Conservation (phyloP, 2,113 vertebrate species). For the Pollachius pollachius region DNA sequence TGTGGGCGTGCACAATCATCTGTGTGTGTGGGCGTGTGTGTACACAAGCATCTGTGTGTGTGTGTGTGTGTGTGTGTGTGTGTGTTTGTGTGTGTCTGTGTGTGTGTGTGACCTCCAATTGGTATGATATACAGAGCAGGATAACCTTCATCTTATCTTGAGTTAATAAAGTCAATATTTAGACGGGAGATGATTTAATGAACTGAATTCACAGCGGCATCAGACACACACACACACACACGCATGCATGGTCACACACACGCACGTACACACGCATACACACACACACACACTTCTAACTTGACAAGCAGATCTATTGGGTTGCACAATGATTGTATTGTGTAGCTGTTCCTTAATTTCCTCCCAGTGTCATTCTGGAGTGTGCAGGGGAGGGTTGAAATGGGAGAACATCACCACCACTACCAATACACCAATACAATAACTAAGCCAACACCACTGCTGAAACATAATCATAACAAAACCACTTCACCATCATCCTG, state of each 20-base stretch:
- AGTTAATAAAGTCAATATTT: conserved; percentile 50
- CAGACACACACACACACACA: conserved; percentile 1
- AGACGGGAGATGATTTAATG: conserved; percentile 63
- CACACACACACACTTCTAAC: conserved; percentile 1
- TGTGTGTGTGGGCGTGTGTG: conserved; percentile 1
- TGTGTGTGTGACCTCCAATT: no score
- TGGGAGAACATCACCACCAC: conserved; percentile 37
- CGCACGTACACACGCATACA: conserved; percentile 21
- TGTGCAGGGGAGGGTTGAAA: conserved; percentile 52
- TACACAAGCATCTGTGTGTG: conserved; percentile 15
- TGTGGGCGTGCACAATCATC: no score
- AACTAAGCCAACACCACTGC: no score
- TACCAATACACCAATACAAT: conserved; percentile 3
- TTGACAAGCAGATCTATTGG: conserved; percentile 59
- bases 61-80: no score
- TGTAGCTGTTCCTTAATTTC: conserved; percentile 70
- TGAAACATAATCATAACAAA: no score
- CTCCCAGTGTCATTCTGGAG: conserved; percentile 59
- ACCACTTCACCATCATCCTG: no score
- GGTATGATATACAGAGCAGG: no score
- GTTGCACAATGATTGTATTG: conserved; percentile 70
- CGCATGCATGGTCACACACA: conserved; percentile 37
- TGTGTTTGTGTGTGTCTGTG: no score
- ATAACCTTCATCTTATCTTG: no score
- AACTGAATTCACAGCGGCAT: conserved; percentile 31